Evolutionary conservation across 1,140 invertebrate species (phyloP).

Genomic region (Drosophila subobscura): DNA sequence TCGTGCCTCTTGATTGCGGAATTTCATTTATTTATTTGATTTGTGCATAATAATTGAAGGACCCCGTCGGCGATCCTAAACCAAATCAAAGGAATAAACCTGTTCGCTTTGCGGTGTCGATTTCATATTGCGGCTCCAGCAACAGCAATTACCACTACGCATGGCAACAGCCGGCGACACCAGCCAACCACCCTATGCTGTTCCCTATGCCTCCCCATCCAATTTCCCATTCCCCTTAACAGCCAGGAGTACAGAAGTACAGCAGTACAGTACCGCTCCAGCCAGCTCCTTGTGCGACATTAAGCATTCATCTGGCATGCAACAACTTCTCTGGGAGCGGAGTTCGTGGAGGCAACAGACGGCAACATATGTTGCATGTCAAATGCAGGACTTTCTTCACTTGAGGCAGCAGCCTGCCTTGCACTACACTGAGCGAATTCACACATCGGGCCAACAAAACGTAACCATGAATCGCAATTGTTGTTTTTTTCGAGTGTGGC

Average conservation of each 20-base stretch:
- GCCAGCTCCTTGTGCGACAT: slow-evolving; percentile 49
- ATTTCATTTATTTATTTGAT: slow-evolving; percentile 69
- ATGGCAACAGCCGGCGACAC: too few relatives aligned
- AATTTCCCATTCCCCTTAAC: background rate
- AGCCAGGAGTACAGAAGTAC: background rate
- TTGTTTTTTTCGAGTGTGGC: slow-evolving; percentile 2
- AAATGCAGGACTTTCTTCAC: slow-evolving; percentile 47
- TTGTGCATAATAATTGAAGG: slow-evolving; percentile 74
- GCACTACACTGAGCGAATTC: background rate
- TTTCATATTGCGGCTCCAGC: slow-evolving; percentile 67
- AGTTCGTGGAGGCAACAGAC: slow-evolving; percentile 50
- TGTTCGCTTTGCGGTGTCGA: slow-evolving; percentile 58
- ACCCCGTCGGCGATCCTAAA: slow-evolving; percentile 55
- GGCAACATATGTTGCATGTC: slow-evolving; percentile 80
- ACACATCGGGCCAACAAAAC: slow-evolving; percentile 8
- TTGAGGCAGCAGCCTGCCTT: too few relatives aligned
- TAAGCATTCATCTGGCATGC: slow-evolving; percentile 80
- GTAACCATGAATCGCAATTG: too few relatives aligned
- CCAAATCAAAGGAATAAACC: slow-evolving; percentile 43
- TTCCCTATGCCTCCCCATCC: slow-evolving; percentile 9
- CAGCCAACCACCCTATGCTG: too few relatives aligned
- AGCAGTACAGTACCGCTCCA: too few relatives aligned
- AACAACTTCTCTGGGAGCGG: slow-evolving; percentile 60
- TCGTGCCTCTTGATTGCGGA: slow-evolving; percentile 28
- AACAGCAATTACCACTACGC: slow-evolving; percentile 72